Base-by-base conservation (phyloP, 2,888 invertebrate genomes). In the Linyphia triangularis region DNA sequence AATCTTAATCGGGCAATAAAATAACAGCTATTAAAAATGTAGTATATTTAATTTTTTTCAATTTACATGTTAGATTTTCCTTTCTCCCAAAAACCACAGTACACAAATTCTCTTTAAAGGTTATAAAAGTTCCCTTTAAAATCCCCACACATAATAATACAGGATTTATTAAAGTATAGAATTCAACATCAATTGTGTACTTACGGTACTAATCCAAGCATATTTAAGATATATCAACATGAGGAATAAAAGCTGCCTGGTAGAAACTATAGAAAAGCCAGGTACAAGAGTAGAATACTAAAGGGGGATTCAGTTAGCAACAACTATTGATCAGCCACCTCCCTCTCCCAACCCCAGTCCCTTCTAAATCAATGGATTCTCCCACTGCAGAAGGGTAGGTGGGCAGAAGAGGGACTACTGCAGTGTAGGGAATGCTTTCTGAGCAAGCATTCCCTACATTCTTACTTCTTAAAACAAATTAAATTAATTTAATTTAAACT, bases 331-430 rank as follows among this genome's bases (percentile, higher is more conserved):
- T 89, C 84, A 89, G 84, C 30, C 73, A 75, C 75, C 89, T 70
- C 82, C 61, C 78, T 33, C 43, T 33, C 69, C 43, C 75, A 61
- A 19, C 73, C 43, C 73, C 83, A 83, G 85, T 88, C 75, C 88
- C 88, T 88, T 77, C 88, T 88, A 83, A 88, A 88, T 88, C 88
- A 88, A 88, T 88, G 88, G 88, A 83, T 77, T 77, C 77, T 88
- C 43, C 88, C 88, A 88, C 75, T 88, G 88, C 88, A 83, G 77
- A 51, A 83, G 88, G 88, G 88, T 77, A 83, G 72, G 30, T 57
- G 59, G 86, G 75, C 37, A 81, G 67, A 81, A 26, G 61, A 67
- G 86, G 81, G 81, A 88, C 75, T 61, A 81, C 88, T 88, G 88
- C 88, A 88, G 88, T 88, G 82, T 85, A 43, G 69, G 24, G 61